A percentile compares a stretch with the other conserved stretches of the same genome.
These are phyloP conservation scores for Tryphoninae sp. DNA, from an alignment of 2,888 invertebrate species.

Conservation along the genomic window DNA sequence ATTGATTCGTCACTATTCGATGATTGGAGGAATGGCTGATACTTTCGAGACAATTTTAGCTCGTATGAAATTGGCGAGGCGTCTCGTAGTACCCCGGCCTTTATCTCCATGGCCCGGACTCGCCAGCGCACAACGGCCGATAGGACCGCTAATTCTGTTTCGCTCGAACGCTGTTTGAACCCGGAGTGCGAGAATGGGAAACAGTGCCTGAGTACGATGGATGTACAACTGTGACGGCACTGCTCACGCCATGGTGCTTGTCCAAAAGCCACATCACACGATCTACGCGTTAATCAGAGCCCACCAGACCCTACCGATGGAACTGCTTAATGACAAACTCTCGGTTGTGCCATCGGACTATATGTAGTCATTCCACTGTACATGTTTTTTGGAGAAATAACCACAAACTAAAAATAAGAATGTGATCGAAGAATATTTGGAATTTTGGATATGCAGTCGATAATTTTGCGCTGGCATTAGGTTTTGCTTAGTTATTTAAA, in stretches of 20 bases:
- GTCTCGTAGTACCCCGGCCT: too few relatives aligned
- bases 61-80: neutral
- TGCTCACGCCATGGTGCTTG: slow-evolving; percentile 23
- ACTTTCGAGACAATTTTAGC: slow-evolving; percentile 3
- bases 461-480: too few relatives aligned
- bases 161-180: slow-evolving; percentile 59
- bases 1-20: too few relatives aligned
- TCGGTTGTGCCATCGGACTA: too few relatives aligned
- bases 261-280: slow-evolving; percentile 64
- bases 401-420: too few relatives aligned
- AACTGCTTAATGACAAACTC: slow-evolving; percentile 24
- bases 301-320: slow-evolving; percentile 55
- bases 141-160: slow-evolving; percentile 66
- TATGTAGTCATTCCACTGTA: too few relatives aligned
- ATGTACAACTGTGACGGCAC: slow-evolving; percentile 54
- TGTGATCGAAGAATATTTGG: too few relatives aligned
- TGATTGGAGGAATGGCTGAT: neutral
- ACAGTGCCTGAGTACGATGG: slow-evolving; percentile 49
- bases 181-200: slow-evolving; percentile 49
- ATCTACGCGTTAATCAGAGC: slow-evolving; percentile 55
- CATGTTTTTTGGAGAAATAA: too few relatives aligned
- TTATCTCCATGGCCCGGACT: slow-evolving; percentile 18
- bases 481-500: too few relatives aligned
- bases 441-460: too few relatives aligned
- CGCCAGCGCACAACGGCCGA: slow-evolving; percentile 60